These are phyloP conservation scores for Drosophila neonasuta DNA, from an alignment of 2,888 invertebrate species.

Conservation along the genomic window DNA sequence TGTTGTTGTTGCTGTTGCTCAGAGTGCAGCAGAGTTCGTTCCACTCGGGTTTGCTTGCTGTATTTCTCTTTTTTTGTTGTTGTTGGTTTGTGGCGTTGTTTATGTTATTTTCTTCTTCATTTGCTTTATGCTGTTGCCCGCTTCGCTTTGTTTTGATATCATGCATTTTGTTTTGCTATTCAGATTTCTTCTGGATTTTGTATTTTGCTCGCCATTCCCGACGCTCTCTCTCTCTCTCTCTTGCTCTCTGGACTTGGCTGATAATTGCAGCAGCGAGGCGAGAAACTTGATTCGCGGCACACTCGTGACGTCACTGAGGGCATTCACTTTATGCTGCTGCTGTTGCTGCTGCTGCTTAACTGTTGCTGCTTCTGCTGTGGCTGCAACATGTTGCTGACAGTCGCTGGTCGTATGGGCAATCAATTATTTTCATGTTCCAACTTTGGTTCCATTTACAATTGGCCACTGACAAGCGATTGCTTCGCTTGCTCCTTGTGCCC, in stretches of 20 bases:
- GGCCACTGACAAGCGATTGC: constrained; percentile 34
- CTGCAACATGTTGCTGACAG: constrained; percentile 66
- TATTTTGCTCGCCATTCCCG: constrained; percentile 77
- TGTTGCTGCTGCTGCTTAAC: constrained; percentile 20
- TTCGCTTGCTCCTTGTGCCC: constrained; percentile 21
- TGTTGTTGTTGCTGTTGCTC: constrained; percentile 23
- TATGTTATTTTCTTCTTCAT: constrained; percentile 40
- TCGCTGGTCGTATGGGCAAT: constrained; percentile 43
- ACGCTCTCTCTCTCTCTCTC: constrained; percentile 13
- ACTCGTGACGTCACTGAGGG: constrained; percentile 72
- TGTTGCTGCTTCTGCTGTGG: constrained; percentile 31
- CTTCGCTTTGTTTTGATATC: constrained; percentile 73
- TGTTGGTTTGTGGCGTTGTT: constrained; percentile 18
- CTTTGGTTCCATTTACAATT: constrained; percentile 52
- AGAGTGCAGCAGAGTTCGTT: constrained; percentile 78
- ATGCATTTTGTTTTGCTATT: constrained; percentile 75
- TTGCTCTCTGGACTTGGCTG: constrained; percentile 28
- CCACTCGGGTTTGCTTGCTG: constrained; percentile 61
- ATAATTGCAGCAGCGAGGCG: constrained; percentile 59
- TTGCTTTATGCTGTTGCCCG: constrained; percentile 22
- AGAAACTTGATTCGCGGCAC: constrained; percentile 61
- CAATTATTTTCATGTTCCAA: constrained; percentile 48
- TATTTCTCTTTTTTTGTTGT: no score
- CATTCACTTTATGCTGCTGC: constrained; percentile 73
- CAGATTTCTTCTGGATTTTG: constrained; percentile 79